phyloP scores from a whole-genome alignment of 2,113 vertebrate species.

The Dicerorhinus sumatrensis region DNA sequence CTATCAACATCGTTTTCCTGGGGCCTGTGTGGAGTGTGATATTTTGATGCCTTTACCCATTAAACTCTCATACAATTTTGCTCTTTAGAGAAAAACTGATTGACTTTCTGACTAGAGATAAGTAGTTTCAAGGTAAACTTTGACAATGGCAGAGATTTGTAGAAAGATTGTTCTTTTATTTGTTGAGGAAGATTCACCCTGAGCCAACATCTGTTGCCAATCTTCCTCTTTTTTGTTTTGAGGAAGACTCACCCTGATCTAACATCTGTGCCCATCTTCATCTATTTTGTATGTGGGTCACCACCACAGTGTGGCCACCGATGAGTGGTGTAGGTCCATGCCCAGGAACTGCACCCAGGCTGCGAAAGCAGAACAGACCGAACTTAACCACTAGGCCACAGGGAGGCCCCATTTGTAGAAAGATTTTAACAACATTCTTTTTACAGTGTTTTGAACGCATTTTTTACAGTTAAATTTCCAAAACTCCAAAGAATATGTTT shows the following conservation, averaged over 20 bases:
- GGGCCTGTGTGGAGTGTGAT: not conserved
- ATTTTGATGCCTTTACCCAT: not conserved
- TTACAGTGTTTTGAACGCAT: rapidly evolving
- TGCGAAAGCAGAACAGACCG: too few species aligned
- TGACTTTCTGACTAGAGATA: not conserved
- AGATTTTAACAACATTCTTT: not conserved
- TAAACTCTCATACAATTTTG: not conserved
- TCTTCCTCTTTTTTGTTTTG: too few species aligned
- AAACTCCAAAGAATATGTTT: not conserved
- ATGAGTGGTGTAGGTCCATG: too few species aligned
- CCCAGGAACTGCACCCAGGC: too few species aligned
- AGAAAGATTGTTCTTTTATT: too few species aligned
- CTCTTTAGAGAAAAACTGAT: not conserved
- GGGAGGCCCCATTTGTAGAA: not conserved
- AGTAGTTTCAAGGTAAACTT: not conserved
- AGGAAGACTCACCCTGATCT: too few species aligned
- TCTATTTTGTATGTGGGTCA: too few species aligned
- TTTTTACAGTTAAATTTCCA: not conserved
- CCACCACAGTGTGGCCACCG: too few species aligned
- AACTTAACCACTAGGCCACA: too few species aligned
- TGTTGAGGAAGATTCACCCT: too few species aligned
- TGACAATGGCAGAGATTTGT: not conserved
- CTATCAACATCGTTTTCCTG: not conserved
- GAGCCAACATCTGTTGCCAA: too few species aligned
- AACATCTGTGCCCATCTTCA: too few species aligned